Evolutionary conservation across 2,888 invertebrate species (phyloP), one percentile per base, ranked within the genome.

Genomic region (Nasonovia ribisnigri): DNA sequence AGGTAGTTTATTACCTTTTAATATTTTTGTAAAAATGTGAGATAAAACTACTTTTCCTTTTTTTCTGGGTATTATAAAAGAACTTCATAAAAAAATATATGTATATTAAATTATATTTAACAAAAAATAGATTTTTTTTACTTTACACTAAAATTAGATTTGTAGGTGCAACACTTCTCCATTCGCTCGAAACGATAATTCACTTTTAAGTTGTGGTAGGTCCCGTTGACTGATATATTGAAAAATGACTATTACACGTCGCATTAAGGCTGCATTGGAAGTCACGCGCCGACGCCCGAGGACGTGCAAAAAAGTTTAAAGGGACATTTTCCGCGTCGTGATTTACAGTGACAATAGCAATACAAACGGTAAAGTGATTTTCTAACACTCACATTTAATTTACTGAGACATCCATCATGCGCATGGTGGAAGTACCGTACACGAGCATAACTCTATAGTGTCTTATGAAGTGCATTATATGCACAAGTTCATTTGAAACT

Each of bases 401-500:
- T 43, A 51, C 51, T 51, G 88, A 51, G 88, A 88, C 88, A 88
- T 88, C 88, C 88, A 88, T 88, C 77, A 77, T 77, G 36, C 36
- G 36, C 77, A 77, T 77, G 36, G 20, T 36, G 20, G 20, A 36
- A 36, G 36, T 36, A 77, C 20, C 20, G 36, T 36, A 77, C 77
- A 20, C 20, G 8, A 2, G 20, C 36, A 77, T 36, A 36, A 11
- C 20, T 36, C 77, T 36, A 36, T 77, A 77, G 13, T 67, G 13
- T 26, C 26, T 20, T 36, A 77, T 51, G 36, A 48, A 88, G 88
- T 88, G 88, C 88, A 88, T 88, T 88, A 88, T 88, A 88, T 88
- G 88, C 88, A 88, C 88, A 24, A 88, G 54, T 88, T 89, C 89
- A 42, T 57, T 43, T 16, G 36, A 90, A 67, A 90, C 46, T 90